These are phyloP conservation scores for Tenthredo scrophulariae DNA, from an alignment of 2,888 invertebrate genomes.

Conservation along the genomic window DNA sequence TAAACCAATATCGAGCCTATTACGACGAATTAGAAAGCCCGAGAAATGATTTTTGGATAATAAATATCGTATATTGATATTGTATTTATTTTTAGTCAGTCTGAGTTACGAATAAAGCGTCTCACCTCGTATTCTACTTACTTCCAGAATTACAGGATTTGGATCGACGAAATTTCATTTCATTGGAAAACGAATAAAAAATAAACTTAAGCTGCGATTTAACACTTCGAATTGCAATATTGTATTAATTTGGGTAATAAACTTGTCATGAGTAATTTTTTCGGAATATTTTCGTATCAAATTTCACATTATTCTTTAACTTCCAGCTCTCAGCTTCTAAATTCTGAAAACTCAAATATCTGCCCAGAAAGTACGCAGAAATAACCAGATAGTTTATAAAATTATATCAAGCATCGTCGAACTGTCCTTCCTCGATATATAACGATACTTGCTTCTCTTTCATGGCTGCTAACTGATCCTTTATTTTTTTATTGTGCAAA, in stretches of 20 bases:
- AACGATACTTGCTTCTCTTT: constrained; percentile 41
- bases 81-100: not conserved
- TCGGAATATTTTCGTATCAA: no score
- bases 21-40: not conserved
- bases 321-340: not conserved
- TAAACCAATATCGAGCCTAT: not conserved
- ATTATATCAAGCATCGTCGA: constrained; percentile 62
- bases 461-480: constrained; percentile 56
- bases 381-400: not conserved
- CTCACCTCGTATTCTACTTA: not conserved
- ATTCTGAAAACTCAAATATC: not conserved
- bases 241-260: not conserved
- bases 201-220: not conserved
- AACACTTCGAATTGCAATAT: not conserved
- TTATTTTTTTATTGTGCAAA: constrained; percentile 57
- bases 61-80: not conserved
- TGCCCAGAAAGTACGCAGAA: not conserved
- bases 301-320: not conserved
- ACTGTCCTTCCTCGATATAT: constrained; percentile 64
- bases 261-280: no score
- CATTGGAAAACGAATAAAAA: not conserved
- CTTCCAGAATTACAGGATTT: not conserved
- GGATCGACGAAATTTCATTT: not conserved
- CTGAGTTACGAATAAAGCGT: not conserved
- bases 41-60: not conserved